These are phyloP conservation scores for Clupea harengus DNA, from an alignment of 2,113 vertebrate genomes.

Conservation along the genomic window DNA sequence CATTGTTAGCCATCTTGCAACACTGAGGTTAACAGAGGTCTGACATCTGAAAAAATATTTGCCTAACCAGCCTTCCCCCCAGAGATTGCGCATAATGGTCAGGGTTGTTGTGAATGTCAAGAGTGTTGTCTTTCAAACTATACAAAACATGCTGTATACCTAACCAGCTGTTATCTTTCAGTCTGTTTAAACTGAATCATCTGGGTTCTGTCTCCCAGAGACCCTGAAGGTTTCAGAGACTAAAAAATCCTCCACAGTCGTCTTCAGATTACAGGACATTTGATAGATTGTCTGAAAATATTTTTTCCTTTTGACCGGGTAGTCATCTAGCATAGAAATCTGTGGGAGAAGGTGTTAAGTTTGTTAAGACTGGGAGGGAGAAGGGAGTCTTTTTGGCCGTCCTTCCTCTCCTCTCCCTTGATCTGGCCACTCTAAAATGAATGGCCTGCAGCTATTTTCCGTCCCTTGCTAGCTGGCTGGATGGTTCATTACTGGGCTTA, in stretches of 20 bases:
- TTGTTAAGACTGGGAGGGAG: background rate
- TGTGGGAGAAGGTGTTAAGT: background rate
- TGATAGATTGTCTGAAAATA: background rate
- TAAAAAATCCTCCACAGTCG: background rate
- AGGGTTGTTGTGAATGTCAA: background rate
- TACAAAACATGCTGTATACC: background rate
- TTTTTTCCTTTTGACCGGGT: background rate
- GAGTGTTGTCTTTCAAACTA: background rate
- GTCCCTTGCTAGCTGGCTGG: background rate
- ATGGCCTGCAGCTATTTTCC: slow-evolving; percentile 26
- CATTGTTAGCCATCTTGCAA: slow-evolving; percentile 23
- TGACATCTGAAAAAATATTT: slow-evolving; percentile 16
- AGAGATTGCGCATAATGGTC: background rate
- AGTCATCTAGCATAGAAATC: background rate
- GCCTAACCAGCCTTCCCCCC: slow-evolving; percentile 1
- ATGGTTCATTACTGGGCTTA: slow-evolving; percentile 31
- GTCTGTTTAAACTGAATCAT: background rate
- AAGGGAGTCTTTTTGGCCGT: background rate
- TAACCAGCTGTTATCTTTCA: background rate
- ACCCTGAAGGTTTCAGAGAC: background rate
- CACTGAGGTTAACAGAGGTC: slow-evolving; percentile 22
- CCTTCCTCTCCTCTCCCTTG: background rate
- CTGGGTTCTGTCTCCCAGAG: background rate
- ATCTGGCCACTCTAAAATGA: background rate
- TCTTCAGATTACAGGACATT: background rate